Evolutionary conservation across 2,797 vertebrate genomes (phyloP).

Genomic region (Masticophis lateralis): DNA sequence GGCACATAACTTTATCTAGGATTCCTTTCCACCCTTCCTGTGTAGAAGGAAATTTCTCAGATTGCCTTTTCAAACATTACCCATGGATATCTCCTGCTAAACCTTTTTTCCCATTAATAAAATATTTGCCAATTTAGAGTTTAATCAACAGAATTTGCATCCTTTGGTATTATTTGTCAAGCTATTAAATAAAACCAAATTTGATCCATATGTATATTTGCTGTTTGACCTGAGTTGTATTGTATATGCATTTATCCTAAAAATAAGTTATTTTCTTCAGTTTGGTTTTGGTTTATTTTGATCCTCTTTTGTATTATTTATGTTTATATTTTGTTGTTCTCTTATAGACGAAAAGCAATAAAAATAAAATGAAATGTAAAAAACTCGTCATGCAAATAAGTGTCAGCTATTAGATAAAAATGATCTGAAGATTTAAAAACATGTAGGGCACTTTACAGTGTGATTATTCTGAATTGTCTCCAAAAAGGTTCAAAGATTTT

Average conservation of each 20-base stretch:
- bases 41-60: neutral
- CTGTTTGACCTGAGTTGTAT: neutral
- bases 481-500: neutral
- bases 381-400: neutral
- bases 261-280: neutral
- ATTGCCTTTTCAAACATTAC: neutral
- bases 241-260: neutral
- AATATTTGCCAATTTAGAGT: neutral
- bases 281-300: neutral
- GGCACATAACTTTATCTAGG: neutral
- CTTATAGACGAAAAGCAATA: neutral
- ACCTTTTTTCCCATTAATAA: neutral
- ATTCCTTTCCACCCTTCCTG: neutral
- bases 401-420: neutral
- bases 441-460: neutral
- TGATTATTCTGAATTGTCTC: conserved; percentile 15
- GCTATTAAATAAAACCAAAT: neutral
- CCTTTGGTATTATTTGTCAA: neutral
- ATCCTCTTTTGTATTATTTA: neutral
- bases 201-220: neutral
- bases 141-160: neutral
- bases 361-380: neutral
- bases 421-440: neutral
- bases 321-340: neutral
- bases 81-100: neutral